Percentiles rank a stretch among this genome's conserved stretches.
Conservation (phyloP, 1,140 invertebrate species). For the Hylaeus anthracinus region DNA sequence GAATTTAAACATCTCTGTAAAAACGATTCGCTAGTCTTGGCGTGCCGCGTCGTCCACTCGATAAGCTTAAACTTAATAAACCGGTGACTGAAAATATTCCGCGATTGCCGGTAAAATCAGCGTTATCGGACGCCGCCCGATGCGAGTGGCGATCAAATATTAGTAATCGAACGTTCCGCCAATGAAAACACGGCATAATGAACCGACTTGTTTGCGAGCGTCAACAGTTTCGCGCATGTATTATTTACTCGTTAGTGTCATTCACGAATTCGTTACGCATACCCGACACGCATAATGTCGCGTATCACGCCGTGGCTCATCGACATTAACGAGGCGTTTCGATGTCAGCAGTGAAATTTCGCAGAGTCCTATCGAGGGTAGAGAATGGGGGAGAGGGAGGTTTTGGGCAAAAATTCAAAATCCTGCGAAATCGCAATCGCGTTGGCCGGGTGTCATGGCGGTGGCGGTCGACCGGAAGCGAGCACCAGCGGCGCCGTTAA, state of each 20-base stretch:
- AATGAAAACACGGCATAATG: conserved; percentile 55
- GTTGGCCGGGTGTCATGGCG: conserved; percentile 29
- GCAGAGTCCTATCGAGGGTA: too few species aligned
- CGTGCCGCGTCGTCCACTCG: background rate
- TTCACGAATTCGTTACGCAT: conserved; percentile 55
- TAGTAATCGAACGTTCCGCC: conserved; percentile 55
- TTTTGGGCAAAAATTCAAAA: conserved; percentile 47
- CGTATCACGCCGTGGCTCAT: conserved; percentile 29
- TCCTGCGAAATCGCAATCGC: conserved; percentile 29
- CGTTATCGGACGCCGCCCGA: too few species aligned
- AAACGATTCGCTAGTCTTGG: background rate
- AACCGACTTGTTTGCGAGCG: conserved; percentile 61
- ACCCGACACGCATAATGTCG: conserved; percentile 25
- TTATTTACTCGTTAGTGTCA: conserved; percentile 67
- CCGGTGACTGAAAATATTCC: conserved; percentile 7
- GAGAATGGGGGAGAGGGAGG: too few species aligned
- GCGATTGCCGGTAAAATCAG: background rate
- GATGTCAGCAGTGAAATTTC: conserved; percentile 46
- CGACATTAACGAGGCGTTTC: conserved; percentile 59
- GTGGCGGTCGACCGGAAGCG: conserved; percentile 10
- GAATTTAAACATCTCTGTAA: too few species aligned
- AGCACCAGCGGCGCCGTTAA: conserved; percentile 35
- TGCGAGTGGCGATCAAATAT: conserved; percentile 50
- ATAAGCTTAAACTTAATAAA: background rate
- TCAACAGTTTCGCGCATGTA: conserved; percentile 53